A percentile compares a stretch with the other conserved stretches of the same genome.
phyloP scores from a whole-genome alignment of 2,888 invertebrate genomes.

The Sesia bembeciformis region DNA sequence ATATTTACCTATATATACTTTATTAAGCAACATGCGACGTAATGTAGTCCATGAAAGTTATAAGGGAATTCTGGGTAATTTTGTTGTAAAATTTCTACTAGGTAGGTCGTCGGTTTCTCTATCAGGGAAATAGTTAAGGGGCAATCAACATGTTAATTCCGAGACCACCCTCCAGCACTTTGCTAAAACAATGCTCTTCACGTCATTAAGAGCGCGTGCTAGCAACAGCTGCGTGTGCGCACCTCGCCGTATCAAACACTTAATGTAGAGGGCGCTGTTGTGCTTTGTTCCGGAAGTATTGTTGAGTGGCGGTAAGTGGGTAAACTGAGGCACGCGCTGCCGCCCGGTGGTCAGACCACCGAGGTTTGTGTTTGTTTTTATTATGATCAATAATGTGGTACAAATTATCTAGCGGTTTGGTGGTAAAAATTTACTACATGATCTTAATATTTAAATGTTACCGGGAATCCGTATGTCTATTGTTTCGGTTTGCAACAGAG shows the following conservation, averaged over 20 bases:
- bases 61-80: too few relatives aligned
- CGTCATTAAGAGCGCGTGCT: conserved; percentile 59
- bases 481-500: too few relatives aligned
- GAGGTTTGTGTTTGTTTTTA: background rate
- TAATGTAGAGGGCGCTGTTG: conserved; percentile 19
- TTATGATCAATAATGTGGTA: background rate
- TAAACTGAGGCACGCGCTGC: conserved; percentile 49
- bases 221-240: conserved; percentile 44
- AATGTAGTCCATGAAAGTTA: too few relatives aligned
- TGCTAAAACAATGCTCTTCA: conserved; percentile 31
- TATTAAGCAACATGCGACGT: too few relatives aligned
- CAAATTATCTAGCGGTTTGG: background rate
- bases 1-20: too few relatives aligned
- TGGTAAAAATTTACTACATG: too few relatives aligned
- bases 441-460: too few relatives aligned
- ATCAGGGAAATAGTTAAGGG: conserved; percentile 49
- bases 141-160: conserved; percentile 49
- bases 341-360: conserved; percentile 35
- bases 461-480: too few relatives aligned
- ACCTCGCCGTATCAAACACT: conserved; percentile 8
- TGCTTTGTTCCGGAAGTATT: conserved; percentile 29
- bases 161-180: conserved; percentile 41
- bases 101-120: too few relatives aligned
- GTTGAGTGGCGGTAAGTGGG: conserved; percentile 34
- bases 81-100: too few relatives aligned